These are phyloP conservation scores for Gryllus longicercus DNA, from an alignment of 2,888 invertebrate genomes.

Conservation along the genomic window DNA sequence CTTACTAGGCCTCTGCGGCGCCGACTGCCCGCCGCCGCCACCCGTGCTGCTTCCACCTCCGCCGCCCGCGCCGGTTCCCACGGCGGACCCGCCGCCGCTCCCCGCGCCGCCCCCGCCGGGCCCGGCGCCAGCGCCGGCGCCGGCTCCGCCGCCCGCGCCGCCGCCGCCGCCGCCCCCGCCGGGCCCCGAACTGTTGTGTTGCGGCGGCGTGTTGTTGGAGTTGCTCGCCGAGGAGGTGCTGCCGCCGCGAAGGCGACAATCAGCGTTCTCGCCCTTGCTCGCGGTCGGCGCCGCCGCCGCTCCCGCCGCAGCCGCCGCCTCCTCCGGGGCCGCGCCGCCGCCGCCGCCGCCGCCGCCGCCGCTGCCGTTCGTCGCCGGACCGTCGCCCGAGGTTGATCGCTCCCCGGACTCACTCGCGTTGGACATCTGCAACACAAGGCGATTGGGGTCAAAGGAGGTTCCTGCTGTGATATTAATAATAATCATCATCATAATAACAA, in stretches of 20 bases:
- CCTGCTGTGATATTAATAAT: no score
- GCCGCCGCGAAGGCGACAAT: constrained; percentile 38
- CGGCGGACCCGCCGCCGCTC: constrained; percentile 42
- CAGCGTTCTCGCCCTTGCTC: constrained; percentile 22
- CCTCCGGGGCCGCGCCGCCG: constrained; percentile 44
- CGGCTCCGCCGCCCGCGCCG: constrained; percentile 41
- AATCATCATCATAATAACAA: no score
- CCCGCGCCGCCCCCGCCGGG: constrained; percentile 30
- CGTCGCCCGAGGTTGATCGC: constrained; percentile 31
- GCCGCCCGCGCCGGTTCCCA: constrained; percentile 39
- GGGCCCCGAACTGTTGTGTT: constrained; percentile 34
- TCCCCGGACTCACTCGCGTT: constrained; percentile 35
- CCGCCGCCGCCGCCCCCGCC: constrained; percentile 39
- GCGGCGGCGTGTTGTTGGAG: constrained; percentile 44
- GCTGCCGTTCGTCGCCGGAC: constrained; percentile 30
- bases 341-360: constrained; percentile 37
- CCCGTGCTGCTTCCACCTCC: constrained; percentile 35
- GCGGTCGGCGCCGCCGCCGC: background rate
- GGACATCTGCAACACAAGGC: constrained; percentile 32
- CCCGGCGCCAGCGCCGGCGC: constrained; percentile 36
- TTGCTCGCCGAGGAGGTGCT: constrained; percentile 46
- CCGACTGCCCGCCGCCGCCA: constrained; percentile 12
- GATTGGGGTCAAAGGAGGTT: no score
- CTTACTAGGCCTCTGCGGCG: constrained; percentile 44
- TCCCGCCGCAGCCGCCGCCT: constrained; percentile 43